These are phyloP conservation scores for Procambarus clarkii DNA, from an alignment of 1,140 invertebrate genomes.

Conservation along the genomic window DNA sequence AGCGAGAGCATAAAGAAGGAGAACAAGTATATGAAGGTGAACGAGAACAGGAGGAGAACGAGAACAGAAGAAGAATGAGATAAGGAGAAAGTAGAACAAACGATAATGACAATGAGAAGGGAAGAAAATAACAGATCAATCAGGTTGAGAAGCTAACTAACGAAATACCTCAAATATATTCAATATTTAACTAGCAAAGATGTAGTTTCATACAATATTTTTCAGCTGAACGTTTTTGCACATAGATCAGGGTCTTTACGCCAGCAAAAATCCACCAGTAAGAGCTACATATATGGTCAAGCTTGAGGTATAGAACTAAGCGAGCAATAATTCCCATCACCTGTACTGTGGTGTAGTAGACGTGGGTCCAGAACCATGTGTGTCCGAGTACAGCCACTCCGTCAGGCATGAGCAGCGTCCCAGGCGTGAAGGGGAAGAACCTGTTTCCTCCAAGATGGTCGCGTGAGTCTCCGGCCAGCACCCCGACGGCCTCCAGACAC, in stretches of 20 bases:
- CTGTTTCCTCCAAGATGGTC: slow-evolving; percentile 89
- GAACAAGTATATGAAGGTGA: too few species aligned
- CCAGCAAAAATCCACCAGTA: not conserved
- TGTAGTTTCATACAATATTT: not conserved
- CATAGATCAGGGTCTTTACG: not conserved
- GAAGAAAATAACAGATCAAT: too few species aligned
- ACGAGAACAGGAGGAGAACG: too few species aligned
- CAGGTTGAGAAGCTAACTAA: too few species aligned
- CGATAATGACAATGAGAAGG: too few species aligned
- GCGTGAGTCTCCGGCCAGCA: slow-evolving; percentile 89
- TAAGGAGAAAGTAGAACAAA: too few species aligned
- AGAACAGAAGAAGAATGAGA: too few species aligned
- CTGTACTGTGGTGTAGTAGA: slow-evolving; percentile 7
- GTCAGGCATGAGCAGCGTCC: slow-evolving; percentile 90
- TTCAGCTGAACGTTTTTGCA: not conserved
- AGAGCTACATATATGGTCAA: too few species aligned
- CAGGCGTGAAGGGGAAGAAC: slow-evolving; percentile 94
- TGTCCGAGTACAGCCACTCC: not conserved
- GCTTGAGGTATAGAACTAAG: too few species aligned
- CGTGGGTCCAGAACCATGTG: not conserved
- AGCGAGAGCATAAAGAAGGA: too few species aligned
- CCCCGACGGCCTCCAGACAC: slow-evolving; percentile 90
- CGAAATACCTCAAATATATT: too few species aligned
- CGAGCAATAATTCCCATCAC: not conserved
- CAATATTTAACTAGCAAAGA: not conserved